Conservation (phyloP, 2,797 vertebrate genomes). For the Clarias laeviceps region DNA sequence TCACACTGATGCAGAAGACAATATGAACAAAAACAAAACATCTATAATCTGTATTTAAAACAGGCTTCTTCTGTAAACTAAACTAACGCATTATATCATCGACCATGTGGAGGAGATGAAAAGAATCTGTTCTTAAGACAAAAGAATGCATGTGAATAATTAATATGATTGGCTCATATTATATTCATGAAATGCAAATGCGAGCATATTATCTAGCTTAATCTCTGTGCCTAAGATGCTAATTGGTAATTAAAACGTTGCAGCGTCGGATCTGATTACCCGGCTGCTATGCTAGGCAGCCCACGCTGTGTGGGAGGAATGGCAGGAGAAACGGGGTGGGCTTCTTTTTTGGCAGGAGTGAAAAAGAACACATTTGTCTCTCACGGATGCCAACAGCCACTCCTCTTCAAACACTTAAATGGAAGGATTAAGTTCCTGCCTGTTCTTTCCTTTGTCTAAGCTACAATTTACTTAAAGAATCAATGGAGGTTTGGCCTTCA, state of each 20-base stretch:
- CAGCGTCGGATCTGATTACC: constrained; percentile 30
- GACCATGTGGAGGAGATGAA: not conserved
- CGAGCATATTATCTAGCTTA: constrained; percentile 39
- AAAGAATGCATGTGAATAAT: constrained; percentile 12
- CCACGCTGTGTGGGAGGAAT: constrained; percentile 45
- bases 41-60: not conserved
- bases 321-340: constrained; percentile 35
- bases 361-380: constrained; percentile 56
- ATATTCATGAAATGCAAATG: constrained; percentile 36
- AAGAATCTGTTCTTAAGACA: constrained; percentile 10
- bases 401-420: constrained; percentile 54
- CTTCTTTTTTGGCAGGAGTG: constrained; percentile 53
- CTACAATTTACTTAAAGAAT: constrained; percentile 54
- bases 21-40: not conserved
- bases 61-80: not conserved
- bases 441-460: constrained; percentile 49
- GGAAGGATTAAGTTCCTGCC: constrained; percentile 57
- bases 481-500: constrained; percentile 46
- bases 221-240: constrained; percentile 51
- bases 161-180: constrained; percentile 28
- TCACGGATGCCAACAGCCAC: constrained; percentile 48
- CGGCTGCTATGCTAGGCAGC: constrained; percentile 28
- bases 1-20: not conserved
- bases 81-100: not conserved
- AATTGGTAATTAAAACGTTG: constrained; percentile 55